These are phyloP conservation scores for Anthopleura xanthogrammica DNA, from an alignment of 92 coral and sea anemone species.

Conservation along the genomic window DNA sequence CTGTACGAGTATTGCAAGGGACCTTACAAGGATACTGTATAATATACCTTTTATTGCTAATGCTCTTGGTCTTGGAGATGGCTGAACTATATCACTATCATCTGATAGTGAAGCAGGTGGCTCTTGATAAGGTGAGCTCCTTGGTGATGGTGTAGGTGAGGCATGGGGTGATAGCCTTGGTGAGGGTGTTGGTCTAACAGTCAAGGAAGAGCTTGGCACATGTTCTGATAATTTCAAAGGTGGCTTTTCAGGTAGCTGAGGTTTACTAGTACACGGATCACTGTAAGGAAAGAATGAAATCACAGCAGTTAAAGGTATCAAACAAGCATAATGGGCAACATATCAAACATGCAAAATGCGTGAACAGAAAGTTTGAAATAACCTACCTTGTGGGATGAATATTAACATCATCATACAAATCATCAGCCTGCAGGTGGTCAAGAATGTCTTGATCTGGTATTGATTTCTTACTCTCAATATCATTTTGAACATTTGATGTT, in stretches of 20 bases:
- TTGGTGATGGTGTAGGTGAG: conserved; percentile 36
- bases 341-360: too few relatives aligned
- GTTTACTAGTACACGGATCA: not conserved
- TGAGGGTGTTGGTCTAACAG: conserved; percentile 37
- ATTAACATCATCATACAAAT: conserved; percentile 1
- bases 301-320: not conserved
- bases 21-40: too few relatives aligned
- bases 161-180: conserved; percentile 41
- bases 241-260: conserved; percentile 37
- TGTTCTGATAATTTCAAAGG: not conserved
- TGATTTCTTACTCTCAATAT: not conserved
- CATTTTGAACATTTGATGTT: not conserved
- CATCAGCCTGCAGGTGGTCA: not conserved
- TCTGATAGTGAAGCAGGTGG: conserved; percentile 26
- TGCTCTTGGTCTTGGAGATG: conserved; percentile 10
- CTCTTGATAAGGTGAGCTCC: conserved; percentile 10
- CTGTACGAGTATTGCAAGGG: too few relatives aligned
- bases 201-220: conserved; percentile 20
- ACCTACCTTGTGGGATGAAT: not conserved
- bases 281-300: too few relatives aligned
- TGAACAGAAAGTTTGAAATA: not conserved
- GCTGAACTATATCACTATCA: not conserved
- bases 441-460: not conserved
- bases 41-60: not conserved
- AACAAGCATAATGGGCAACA: too few relatives aligned